Evolutionary conservation across 2,888 invertebrate species (phyloP).

Genomic region (Drosophila aldrichi): DNA sequence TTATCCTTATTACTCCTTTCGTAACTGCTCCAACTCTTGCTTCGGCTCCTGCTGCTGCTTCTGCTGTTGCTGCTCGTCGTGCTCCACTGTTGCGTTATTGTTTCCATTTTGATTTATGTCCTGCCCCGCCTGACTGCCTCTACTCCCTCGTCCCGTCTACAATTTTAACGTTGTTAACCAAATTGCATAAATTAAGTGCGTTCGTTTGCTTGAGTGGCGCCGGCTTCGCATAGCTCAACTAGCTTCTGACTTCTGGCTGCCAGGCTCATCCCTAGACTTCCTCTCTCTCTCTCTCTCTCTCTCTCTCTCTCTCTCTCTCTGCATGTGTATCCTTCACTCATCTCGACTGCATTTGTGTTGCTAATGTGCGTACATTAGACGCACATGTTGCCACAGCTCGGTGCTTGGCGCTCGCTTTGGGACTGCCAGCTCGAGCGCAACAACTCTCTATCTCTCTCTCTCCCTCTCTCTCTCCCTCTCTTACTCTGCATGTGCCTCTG

Average conservation of each 20-base stretch:
- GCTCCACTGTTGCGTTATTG: constrained; percentile 62
- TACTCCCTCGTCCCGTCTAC: constrained; percentile 51
- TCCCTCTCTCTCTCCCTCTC: too few relatives aligned
- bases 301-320: too few relatives aligned
- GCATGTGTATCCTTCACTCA: constrained; percentile 36
- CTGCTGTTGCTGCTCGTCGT: constrained; percentile 9
- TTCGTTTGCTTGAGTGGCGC: constrained; percentile 79
- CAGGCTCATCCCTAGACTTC: constrained; percentile 14
- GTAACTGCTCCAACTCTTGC: constrained; percentile 34
- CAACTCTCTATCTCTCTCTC: constrained; percentile 21
- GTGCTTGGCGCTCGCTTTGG: constrained; percentile 12
- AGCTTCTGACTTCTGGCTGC: constrained; percentile 33
- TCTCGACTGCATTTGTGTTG: constrained; percentile 75
- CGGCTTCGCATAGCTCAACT: constrained; percentile 57
- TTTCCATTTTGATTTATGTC: constrained; percentile 80
- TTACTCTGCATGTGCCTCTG: background rate
- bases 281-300: background rate
- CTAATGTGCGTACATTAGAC: constrained; percentile 80
- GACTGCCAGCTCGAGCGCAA: constrained; percentile 27
- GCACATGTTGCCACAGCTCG: constrained; percentile 70
- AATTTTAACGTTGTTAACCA: constrained; percentile 83
- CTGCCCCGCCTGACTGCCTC: constrained; percentile 38
- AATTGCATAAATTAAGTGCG: constrained; percentile 84
- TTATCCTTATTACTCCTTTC: constrained; percentile 80
- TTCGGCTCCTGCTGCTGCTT: constrained; percentile 6